Evolutionary conservation across 2,888 invertebrate species (phyloP).

Genomic region (Anoncus sp.): DNA sequence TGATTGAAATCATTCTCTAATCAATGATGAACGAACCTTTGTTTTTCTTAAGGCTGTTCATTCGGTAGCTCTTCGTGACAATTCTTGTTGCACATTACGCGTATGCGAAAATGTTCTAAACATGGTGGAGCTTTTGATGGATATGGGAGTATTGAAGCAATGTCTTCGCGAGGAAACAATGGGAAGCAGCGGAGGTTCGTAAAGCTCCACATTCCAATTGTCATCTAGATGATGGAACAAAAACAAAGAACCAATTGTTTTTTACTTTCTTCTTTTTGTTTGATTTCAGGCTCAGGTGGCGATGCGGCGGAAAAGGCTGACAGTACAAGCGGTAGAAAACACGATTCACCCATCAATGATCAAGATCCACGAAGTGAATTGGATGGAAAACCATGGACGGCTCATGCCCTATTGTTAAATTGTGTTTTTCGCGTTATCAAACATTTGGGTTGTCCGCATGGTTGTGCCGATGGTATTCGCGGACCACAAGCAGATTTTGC

Average conservation of each 20-base stretch:
- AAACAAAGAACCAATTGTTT: not conserved
- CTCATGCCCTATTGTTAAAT: constrained; percentile 90
- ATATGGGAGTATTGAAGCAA: constrained; percentile 92
- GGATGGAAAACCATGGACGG: constrained; percentile 79
- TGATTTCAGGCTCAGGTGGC: constrained; percentile 66
- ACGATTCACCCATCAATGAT: constrained; percentile 72
- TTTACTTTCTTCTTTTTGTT: not conserved
- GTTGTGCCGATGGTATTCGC: constrained; percentile 91
- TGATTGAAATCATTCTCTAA: too few relatives aligned
- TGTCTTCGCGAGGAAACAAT: constrained; percentile 84
- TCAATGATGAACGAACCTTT: too few relatives aligned
- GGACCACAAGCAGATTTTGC: constrained; percentile 96
- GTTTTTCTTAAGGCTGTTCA: constrained; percentile 92
- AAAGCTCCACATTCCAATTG: constrained; percentile 46
- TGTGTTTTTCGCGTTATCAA: constrained; percentile 90
- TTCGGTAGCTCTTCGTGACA: constrained; percentile 93
- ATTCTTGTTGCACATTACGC: constrained; percentile 92
- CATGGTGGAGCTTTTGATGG: constrained; percentile 95
- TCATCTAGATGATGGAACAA: too few relatives aligned
- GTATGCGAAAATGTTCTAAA: constrained; percentile 97
- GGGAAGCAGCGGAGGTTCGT: constrained; percentile 83
- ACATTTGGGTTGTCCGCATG: constrained; percentile 97
- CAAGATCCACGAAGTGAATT: constrained; percentile 68
- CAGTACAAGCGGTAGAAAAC: constrained; percentile 67
- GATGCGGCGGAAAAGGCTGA: constrained; percentile 70